Evolutionary conservation across 2,113 vertebrate genomes (phyloP), one percentile per base, ranked within the genome.

Genomic region (Salvelinus namaycush): DNA sequence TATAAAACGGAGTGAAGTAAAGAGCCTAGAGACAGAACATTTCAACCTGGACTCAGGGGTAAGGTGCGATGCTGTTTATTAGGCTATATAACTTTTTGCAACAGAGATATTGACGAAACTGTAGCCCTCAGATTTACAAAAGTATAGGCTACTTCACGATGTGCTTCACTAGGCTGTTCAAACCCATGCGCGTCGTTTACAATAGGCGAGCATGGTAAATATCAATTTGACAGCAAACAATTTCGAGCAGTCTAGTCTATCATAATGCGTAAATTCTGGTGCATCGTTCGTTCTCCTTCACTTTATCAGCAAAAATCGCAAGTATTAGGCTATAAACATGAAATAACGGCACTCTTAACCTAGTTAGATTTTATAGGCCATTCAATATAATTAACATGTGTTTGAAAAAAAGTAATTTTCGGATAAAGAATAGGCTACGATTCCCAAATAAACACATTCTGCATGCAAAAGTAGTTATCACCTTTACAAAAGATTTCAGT

Each of bases 401-500:
- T 22, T 22, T 26, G 1, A 54, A 65, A 62, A n/a, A 62, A n/a
- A 62, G 2, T 22, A 8, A 20, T 22, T 62, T 62, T n/a, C 5
- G 20, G 59, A 22, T n/a, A 20, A 14, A 57, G 13, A 14, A 57
- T 57, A 57, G 54, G 14, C 54, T 57, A 57, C 18, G 13, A 44
- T 54, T 54, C 51, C 16, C 16, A 54, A 54, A 54, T 4, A 54
- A 54, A 54, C 51, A 1, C 51, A 18, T 54, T 13, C 3, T 54
- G 51, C 39, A 44, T 12, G 9, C 13, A 54, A 54, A 18, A 54
- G 16, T 0, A 34, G 0, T 39, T 75, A 13, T 70, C 13, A 71
- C n/a, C 27, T 51, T 29, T 62, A 39, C 7, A 39, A 62, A 57
- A 57, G 72, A 72, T 14, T 71, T 78, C 48, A 67, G 71, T 69